Base-by-base conservation (phyloP, 2,113 vertebrate species). In the Heterochromis multidens region DNA sequence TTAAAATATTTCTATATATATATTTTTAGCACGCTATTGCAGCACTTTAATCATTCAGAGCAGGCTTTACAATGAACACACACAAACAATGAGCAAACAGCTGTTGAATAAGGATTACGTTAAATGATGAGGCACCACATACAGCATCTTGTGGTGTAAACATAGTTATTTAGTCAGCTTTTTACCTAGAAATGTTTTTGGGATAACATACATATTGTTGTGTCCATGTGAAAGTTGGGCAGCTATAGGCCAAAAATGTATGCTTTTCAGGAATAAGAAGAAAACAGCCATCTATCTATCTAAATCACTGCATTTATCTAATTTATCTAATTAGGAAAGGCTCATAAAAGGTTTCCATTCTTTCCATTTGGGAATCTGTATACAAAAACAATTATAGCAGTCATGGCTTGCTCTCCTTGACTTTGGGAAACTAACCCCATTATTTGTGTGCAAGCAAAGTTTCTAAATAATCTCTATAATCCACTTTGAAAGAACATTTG, bases 381-480 rank as follows among this genome's bases (percentile, higher is more conserved):
- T 17, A 43, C 5, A 46, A 70, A 57, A 35, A 27, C 29, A 65
- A 62, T 3, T 4, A 14, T 27, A 25, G 14, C 40, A 58, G 57
- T 40, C 13, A 40, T 4, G 17, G 60, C 52, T 60, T 21, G 16
- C 49, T 31, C 21, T 80, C 31, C 14, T 31, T 43, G 59, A 70
- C 37, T 63, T 78, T 19, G 8, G 8, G 5, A 80, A 82, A 83
- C 83, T 33, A 80, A 90, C 82, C 56, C 89, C 12, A 61, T 86
- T 80, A 77, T 86, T 77, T 81, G 61, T 76, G 76, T 67, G 17
- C 35, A 77, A 78, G 77, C 58, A 16, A 83, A 60, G 67, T 88
- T 87, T 80, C 58, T 29, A 31, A 83, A 57, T 88, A 88, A 93
- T 91, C 82, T 67, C 21, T 40, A 5, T 85, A 91, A 93, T 91